Evolutionary conservation across 2,797 vertebrate genomes (phyloP).

Genomic region (Scleropages formosus): DNA sequence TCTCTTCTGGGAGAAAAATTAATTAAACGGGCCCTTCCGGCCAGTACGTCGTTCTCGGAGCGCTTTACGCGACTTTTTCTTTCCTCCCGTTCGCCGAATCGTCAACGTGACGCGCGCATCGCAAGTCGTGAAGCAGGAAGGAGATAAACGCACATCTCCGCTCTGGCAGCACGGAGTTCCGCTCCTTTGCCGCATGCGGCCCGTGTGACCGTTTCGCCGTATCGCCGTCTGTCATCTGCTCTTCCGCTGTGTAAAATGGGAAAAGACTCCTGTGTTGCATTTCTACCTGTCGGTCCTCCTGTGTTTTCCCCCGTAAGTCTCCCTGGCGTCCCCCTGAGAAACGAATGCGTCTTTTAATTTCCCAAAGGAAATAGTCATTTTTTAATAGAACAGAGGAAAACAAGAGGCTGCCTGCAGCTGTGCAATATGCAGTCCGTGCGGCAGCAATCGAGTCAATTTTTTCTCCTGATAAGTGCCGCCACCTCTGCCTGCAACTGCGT

Average conservation of each 20-base stretch:
- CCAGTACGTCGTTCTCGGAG: constrained; percentile 14
- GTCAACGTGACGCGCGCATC: background rate
- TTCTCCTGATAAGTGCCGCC: constrained; percentile 24
- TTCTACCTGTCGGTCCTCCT: constrained; percentile 15
- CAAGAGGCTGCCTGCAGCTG: constrained; percentile 22
- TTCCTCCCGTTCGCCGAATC: background rate
- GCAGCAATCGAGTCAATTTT: constrained; percentile 21
- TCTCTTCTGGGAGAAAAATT: background rate
- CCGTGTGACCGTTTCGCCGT: constrained; percentile 6
- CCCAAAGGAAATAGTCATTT: constrained; percentile 36
- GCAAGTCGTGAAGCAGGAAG: background rate
- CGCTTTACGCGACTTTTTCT: constrained; percentile 13
- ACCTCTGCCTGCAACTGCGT: background rate
- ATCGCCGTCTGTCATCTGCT: constrained; percentile 20
- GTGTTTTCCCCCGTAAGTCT: constrained; percentile 22
- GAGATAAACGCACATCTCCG: background rate
- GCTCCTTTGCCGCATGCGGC: background rate
- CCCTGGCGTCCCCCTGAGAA: constrained; percentile 29
- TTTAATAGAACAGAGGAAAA: constrained; percentile 35
- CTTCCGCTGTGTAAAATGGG: background rate
- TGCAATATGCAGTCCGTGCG: constrained; percentile 28
- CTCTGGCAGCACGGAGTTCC: background rate
- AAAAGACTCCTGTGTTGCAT: constrained; percentile 1
- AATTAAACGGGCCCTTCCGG: constrained; percentile 10
- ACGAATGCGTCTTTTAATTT: constrained; percentile 40